These are phyloP conservation scores for Zoanthus sociatus DNA, from an alignment of 92 coral and sea anemone genomes.

Conservation along the genomic window DNA sequence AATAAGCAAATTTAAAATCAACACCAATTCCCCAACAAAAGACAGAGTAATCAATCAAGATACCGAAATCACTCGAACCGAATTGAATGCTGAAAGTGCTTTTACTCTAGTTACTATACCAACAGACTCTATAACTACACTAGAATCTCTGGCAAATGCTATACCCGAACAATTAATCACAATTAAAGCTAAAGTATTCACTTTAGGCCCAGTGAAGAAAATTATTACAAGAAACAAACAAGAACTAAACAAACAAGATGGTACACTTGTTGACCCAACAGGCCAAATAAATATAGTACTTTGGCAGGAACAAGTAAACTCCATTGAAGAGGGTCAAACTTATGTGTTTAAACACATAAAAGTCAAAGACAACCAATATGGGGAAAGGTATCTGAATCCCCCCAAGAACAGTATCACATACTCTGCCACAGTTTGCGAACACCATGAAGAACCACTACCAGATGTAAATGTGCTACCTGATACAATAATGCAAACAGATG, in stretches of 20 bases:
- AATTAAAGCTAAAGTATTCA: conserved; percentile 56
- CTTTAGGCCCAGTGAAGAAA: conserved; percentile 42
- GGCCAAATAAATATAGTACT: conserved; percentile 45
- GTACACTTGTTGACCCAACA: conserved; percentile 43
- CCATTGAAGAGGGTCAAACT: conserved; percentile 33
- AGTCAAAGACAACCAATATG: conserved; percentile 45
- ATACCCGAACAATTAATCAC: conserved; percentile 55
- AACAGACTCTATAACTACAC: conserved; percentile 39
- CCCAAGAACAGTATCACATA: conserved; percentile 44
- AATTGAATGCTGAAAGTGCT: background rate
- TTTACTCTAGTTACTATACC: conserved; percentile 55
- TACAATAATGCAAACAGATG: conserved; percentile 18
- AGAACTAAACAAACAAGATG: conserved; percentile 42
- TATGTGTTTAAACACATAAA: conserved; percentile 45
- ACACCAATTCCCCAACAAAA: background rate
- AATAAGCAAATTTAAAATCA: background rate
- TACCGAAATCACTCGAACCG: background rate
- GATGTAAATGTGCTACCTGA: conserved; percentile 52
- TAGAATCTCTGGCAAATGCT: conserved; percentile 51
- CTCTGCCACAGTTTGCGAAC: conserved; percentile 1
- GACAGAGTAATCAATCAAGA: background rate
- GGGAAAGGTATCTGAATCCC: conserved; percentile 53
- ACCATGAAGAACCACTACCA: conserved; percentile 41
- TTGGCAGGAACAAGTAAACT: conserved; percentile 46
- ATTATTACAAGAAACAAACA: conserved; percentile 47